phyloP scores from a whole-genome alignment of 2,888 invertebrate species.

The Trypoxylon attenuatum region DNA sequence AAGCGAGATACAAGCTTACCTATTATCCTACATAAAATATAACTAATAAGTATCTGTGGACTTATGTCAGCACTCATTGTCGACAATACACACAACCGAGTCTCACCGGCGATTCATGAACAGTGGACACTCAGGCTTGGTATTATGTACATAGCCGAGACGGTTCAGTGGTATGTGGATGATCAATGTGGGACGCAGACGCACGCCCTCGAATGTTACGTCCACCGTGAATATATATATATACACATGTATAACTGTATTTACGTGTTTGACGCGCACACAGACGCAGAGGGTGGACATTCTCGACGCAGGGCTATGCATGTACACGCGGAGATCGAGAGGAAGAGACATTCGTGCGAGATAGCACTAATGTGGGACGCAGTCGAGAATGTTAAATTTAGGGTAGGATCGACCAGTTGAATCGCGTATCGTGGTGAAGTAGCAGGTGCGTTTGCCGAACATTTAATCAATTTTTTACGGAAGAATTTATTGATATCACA shows the following conservation, averaged over 20 bases:
- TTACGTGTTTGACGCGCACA: background rate
- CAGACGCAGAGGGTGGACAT: constrained; percentile 1
- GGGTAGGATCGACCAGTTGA: constrained; percentile 62
- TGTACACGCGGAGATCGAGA: background rate
- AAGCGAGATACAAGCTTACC: too few relatives aligned
- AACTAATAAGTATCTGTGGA: too few relatives aligned
- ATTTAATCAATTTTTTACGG: constrained; percentile 11
- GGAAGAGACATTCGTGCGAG: constrained; percentile 26
- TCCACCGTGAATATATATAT: constrained; percentile 8
- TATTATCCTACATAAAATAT: too few relatives aligned
- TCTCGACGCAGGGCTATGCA: too few relatives aligned
- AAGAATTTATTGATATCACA: too few relatives aligned
- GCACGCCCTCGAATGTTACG: constrained; percentile 24
- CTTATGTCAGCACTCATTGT: too few relatives aligned
- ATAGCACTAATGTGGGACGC: constrained; percentile 62
- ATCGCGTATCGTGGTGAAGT: constrained; percentile 50
- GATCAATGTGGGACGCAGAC: background rate
- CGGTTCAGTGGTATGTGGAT: background rate
- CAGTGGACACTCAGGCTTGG: too few relatives aligned
- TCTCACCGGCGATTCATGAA: too few relatives aligned
- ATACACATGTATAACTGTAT: constrained; percentile 5
- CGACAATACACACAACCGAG: too few relatives aligned
- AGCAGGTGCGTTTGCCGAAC: constrained; percentile 36
- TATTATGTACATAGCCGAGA: too few relatives aligned
- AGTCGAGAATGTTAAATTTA: constrained; percentile 65